Evolutionary conservation across 1,140 invertebrate species (phyloP).

Genomic region (Penaeus indicus): DNA sequence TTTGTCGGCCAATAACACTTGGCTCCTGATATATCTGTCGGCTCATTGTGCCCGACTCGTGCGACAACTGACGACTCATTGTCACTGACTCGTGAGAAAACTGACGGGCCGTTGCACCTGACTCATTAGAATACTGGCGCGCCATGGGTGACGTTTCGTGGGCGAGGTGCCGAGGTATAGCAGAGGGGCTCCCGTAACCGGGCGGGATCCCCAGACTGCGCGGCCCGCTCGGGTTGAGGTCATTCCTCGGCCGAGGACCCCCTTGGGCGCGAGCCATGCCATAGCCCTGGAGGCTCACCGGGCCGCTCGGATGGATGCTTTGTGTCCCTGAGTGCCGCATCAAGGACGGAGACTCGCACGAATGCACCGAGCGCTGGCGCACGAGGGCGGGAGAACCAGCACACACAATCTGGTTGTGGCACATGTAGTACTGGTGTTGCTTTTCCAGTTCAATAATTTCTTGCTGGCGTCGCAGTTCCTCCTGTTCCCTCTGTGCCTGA

Average conservation of each 20-base stretch:
- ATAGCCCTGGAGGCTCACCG: slow-evolving; percentile 51
- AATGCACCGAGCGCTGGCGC: slow-evolving; percentile 61
- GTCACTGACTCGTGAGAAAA: slow-evolving; percentile 1
- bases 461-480: slow-evolving; percentile 29
- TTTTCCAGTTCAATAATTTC: slow-evolving; percentile 50
- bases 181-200: slow-evolving; percentile 52
- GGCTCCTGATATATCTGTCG: slow-evolving; percentile 15
- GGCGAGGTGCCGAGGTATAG: slow-evolving; percentile 49
- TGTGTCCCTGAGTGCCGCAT: slow-evolving; percentile 41
- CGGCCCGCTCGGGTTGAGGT: slow-evolving; percentile 42
- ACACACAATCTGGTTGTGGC: slow-evolving; percentile 50
- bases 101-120: neutral
- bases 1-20: slow-evolving; percentile 18
- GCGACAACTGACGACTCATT: slow-evolving; percentile 11
- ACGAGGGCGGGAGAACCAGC: slow-evolving; percentile 57
- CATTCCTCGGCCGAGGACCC: slow-evolving; percentile 46
- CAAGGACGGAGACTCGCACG: slow-evolving; percentile 59
- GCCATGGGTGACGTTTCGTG: slow-evolving; percentile 13
- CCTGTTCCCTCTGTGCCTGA: slow-evolving; percentile 34
- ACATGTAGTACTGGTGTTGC: slow-evolving; percentile 55
- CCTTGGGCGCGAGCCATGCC: slow-evolving; percentile 64
- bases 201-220: slow-evolving; percentile 45
- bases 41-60: slow-evolving; percentile 10
- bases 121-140: slow-evolving; percentile 38
- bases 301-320: slow-evolving; percentile 37